Base-by-base conservation (phyloP, 1,140 invertebrate genomes). In the Lasaia peninsularis region DNA sequence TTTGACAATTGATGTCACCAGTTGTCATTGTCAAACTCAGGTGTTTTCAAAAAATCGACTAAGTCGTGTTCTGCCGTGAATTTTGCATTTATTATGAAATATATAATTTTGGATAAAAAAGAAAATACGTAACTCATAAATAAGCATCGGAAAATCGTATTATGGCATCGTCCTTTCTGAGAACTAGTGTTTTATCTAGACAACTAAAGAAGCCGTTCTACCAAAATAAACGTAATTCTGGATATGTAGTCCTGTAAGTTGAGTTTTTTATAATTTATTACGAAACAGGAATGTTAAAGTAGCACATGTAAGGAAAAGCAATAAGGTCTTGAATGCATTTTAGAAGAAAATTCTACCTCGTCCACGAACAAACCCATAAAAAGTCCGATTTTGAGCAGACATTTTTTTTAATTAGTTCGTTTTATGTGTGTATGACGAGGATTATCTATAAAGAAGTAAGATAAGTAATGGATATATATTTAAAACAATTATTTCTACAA, bases 201-300 rank as follows among this genome's bases (percentile, higher is more conserved):
- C 72, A 86, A 58, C 65, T 85, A 12, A 86, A 81, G 69, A 71
- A 69, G 35, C 81, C 82, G n/a, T 78, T 81, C 55, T 84, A 84
- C 62, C 85, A 82, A 56, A 88, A 70, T 57, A 86, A 80, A 70
- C 78, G 83, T n/a, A 86, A 75, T 55, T 70, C 81, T 54, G 85
- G 85, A 69, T 88, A 88, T 58, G 77, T 88, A 18, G 85, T 88
- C 2, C 60, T 88, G 83, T 88, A 71, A 86, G 85, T 88, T 65
- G 28, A 49, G 48, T 35, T 33, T 58, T 53, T 55, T 21, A 1
- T 57, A 44, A 52, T 51, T 12, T 40, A 53, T 53, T 31, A n/a
- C 20, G 9, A 35, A 14, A 21, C 4, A 44, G 2, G 18, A 11
- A 20, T 10, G 10, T 6, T n/a, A 16, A 14, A 35, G 8, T 37